Percentiles rank a stretch among this genome's conserved stretches.
Conservation (phyloP, 2,113 vertebrate genomes). For the Rhinopomastus cyanomelas region DNA sequence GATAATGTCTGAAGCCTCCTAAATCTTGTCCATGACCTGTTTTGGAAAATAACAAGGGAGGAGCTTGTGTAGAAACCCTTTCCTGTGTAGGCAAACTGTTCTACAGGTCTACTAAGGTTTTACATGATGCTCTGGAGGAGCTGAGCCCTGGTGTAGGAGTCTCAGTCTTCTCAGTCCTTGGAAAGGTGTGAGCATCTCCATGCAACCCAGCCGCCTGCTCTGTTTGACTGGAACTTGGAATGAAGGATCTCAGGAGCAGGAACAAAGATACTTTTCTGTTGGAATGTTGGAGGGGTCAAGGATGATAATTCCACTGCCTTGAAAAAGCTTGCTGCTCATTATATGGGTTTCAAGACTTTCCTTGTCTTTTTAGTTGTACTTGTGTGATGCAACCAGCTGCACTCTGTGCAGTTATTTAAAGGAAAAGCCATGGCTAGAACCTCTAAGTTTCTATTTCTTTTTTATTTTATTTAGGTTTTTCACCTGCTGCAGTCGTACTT, state of each 20-base stretch:
- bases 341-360: neutral
- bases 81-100: neutral
- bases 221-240: neutral
- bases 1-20: neutral
- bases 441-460: neutral
- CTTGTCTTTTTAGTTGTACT: neutral
- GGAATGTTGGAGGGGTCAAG: neutral
- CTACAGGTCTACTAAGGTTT: neutral
- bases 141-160: neutral
- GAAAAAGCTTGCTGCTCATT: neutral
- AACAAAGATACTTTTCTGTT: neutral
- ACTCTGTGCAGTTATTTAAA: neutral
- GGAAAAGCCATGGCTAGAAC: constrained; percentile 30
- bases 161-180: neutral
- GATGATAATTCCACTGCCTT: neutral
- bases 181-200: neutral
- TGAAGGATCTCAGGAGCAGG: neutral
- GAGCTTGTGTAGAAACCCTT: neutral
- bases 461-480: constrained; percentile 79
- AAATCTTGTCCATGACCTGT: neutral
- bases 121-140: neutral
- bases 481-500: constrained; percentile 88
- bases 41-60: neutral
- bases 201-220: neutral
- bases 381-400: rapidly evolving